Evolutionary conservation across 2,113 vertebrate species (phyloP), one percentile per base, ranked within the genome.

Genomic region (Verasper variegatus): DNA sequence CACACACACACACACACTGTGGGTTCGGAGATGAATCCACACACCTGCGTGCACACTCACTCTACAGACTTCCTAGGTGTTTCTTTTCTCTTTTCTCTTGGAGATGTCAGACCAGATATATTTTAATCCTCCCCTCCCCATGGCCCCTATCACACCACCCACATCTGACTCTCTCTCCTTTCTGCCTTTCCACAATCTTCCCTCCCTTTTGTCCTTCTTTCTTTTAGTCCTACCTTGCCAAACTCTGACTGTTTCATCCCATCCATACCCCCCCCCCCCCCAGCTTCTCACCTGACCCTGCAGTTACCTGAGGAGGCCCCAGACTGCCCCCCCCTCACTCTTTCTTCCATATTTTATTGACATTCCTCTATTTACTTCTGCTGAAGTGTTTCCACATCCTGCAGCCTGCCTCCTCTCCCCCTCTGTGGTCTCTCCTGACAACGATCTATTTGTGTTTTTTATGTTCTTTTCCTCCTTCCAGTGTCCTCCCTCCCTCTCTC

Each of bases 161-260:
- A 57, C 40, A 57, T 69, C 47, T 68, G 35, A 78, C 13, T 21
- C 3, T 42, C 40, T 42, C 40, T 42, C 1, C 10, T 42, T 17
- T 8, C 42, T 26, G 27, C 37, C 49, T 11, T 3, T 18, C 6
- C 73, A 78, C 45, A 91, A 15, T 42, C 40, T 13, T 42, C 40
- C 10, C 52, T 17, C 5, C 37, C 17, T 23, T 23, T 18, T 37
- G 55, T 66, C 13, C 15, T 31, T 47, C 18, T 26, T 68, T 42
- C 51, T 71, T 58, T 62, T 37, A 42, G 23, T 24, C 26, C 12
- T 49, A 13, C 89, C 92, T 89, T 6, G 92, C 91, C 62, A 94
- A 24, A 0, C 84, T 58, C 35, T 24, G 6, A 7, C 21, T 23
- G 15, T 65, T 83, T 78, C 21, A 68, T 82, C 75, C 49, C 12